Base-by-base conservation (phyloP, 2,113 vertebrate genomes). In the Kryptolebias marmoratus region DNA sequence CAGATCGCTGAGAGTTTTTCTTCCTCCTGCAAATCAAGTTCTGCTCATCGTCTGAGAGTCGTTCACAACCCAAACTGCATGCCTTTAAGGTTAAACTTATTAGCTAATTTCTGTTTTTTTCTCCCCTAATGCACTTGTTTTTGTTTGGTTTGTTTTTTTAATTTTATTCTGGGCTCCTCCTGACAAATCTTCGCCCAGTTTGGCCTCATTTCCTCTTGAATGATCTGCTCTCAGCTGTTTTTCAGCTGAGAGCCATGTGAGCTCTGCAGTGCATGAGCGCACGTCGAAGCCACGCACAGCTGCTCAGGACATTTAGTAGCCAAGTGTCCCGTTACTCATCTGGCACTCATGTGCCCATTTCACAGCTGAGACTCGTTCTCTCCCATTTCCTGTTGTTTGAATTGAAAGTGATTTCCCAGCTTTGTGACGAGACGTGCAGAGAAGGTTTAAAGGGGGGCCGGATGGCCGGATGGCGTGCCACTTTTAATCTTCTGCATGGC, bases 251-350 rank as follows among this genome's bases (percentile, higher is more conserved):
- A 39, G 11, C 28, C 27, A 54, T 45, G 59, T 55, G 49, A 55
- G 47, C 28, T 52, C 42, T 31, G 7, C 31, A 6, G 45, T 52
- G n/a, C 52, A 27, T 27, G n/a, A 42, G 28, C 9, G 30, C 31
- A 71, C 7, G 27, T 7, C 22, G 14, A 62, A 54, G 36, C 45
- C 47, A 42, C 62, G 48, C 28, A 63, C 58, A 71, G 27, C 39
- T 63, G 50, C 59, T 63, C 50, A 8, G n/a, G 52, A 44, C 52
- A 54, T 72, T 70, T 42, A 52, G 47, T 45, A 2, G 65, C 47
- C 60, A 47, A 63, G 50, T 47, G 27, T 62, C 27, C 49, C 30
- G 2, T 71, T 32, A 45, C 18, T 60, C 57, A 56, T 48, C 11
- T 28, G 32, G 18, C 6, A 22, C 27, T 15, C 15, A n/a, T 54